Evolutionary conservation across 2,797 vertebrate genomes (phyloP).

Genomic region (Adelosebastes latens): DNA sequence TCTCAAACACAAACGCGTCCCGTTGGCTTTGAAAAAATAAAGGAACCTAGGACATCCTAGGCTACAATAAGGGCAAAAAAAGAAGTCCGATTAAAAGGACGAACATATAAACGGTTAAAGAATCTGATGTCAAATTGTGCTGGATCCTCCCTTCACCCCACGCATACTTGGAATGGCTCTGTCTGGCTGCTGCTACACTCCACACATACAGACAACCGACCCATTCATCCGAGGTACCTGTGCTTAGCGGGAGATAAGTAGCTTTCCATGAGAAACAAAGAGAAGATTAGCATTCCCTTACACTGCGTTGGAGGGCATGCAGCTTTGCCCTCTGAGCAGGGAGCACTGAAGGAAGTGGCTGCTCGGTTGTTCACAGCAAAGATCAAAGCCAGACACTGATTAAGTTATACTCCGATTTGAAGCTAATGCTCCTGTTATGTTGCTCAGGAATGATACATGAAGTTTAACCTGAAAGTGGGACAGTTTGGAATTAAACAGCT

Average conservation of each 20-base stretch:
- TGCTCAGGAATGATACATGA: neutral
- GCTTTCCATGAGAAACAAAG: constrained; percentile 84
- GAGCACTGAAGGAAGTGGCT: constrained; percentile 57
- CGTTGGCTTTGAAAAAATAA: constrained; percentile 40
- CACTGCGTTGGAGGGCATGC: constrained; percentile 74
- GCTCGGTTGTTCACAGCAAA: constrained; percentile 45
- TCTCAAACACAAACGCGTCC: constrained; percentile 70
- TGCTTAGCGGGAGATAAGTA: constrained; percentile 84
- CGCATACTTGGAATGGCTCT: constrained; percentile 83
- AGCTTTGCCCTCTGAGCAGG: constrained; percentile 70
- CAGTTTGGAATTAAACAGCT: neutral
- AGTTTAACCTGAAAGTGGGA: neutral
- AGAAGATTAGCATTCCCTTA: constrained; percentile 84
- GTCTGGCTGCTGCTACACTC: constrained; percentile 79
- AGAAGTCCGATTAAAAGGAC: constrained; percentile 49
- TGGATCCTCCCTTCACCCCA: constrained; percentile 80
- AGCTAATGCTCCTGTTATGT: constrained; percentile 7
- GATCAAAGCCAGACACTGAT: constrained; percentile 69
- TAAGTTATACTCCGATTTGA: constrained; percentile 30
- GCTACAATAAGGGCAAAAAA: constrained; percentile 65
- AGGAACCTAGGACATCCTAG: constrained; percentile 15
- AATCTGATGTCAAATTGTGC: constrained; percentile 78
- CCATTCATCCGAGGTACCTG: constrained; percentile 88
- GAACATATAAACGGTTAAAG: constrained; percentile 70
- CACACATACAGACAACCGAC: constrained; percentile 86